Base-by-base conservation (phyloP, 53 echinoderm and acorn worm species). In the Holothuria leucospilota region DNA sequence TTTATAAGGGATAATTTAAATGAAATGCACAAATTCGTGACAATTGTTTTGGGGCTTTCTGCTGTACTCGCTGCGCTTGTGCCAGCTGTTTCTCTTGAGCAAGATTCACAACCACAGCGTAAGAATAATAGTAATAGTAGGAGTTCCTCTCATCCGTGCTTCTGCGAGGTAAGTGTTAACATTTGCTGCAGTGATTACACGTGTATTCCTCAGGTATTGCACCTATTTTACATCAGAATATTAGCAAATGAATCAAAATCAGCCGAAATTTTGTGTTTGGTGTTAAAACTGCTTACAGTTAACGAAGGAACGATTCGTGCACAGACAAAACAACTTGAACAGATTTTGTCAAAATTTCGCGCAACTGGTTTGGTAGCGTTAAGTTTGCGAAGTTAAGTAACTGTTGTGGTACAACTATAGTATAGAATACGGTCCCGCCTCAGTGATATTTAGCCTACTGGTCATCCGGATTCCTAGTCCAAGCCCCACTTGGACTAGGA, bases 21-120 rank as follows among this genome's bases (percentile, higher is more conserved):
- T 75, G 75, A 75, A 20, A 75, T 75, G 75, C 75, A 75, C 13
- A 75, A 52, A 51, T 75, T 51, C 51, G 75, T 52, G 13, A 75
- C 49, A 26, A 25, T 12, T 75, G 75, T 75, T 46, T 75, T 25
- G 12, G 75, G 49, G 23, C 12, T 75, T 20, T 75, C 51, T 46
- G 52, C 23, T 21, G 74, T 74, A 20, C 21, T 74, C 24, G 49
- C 51, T 25, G 75, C 75, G 52, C 75, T 49, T 25, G 51, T 75
- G 14, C 51, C 52, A 21, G 51, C 24, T 25, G 49, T 75, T 24
- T 75, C 75, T 26, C 49, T 51, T 13, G 51, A 75, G 26, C 51
- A 75, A 49, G 51, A 75, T 51, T 39, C 70, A 39, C 69, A n/a
- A 13, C 7, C 40, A 11, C 26, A 56, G 56, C 46, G 46, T 4